phyloP scores from a whole-genome alignment of 2,888 invertebrate genomes.

The Oasisia sp. region DNA sequence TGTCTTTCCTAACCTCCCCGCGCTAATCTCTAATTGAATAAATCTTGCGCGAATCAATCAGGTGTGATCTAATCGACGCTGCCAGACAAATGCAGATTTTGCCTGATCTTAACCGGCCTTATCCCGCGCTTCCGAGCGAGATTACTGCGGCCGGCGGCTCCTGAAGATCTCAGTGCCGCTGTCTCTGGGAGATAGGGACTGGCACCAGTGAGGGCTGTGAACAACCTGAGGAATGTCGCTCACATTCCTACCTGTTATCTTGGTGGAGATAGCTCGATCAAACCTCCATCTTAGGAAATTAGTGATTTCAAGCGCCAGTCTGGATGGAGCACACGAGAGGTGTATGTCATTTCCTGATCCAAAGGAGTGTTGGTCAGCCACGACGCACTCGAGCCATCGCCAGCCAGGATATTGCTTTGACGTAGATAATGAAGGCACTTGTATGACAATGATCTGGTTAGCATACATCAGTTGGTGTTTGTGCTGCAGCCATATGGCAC shows the following conservation, averaged over 20 bases:
- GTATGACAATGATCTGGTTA: background rate
- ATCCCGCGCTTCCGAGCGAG: background rate
- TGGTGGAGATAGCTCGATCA: background rate
- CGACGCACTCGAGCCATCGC: background rate
- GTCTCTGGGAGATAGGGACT: background rate
- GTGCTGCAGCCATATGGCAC: background rate
- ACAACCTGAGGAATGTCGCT: background rate
- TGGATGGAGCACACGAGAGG: background rate
- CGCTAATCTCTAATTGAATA: constrained; percentile 5
- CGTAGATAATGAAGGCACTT: background rate
- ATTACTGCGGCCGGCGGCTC: background rate
- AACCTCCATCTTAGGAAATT: background rate
- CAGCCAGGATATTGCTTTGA: background rate
- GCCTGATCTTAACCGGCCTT: background rate
- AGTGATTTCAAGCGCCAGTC: background rate
- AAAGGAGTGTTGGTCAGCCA: background rate
- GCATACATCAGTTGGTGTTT: background rate
- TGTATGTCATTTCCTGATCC: background rate
- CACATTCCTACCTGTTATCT: background rate
- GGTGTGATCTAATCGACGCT: background rate
- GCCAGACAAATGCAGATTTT: constrained; percentile 12
- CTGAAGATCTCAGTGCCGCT: background rate
- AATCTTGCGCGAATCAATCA: constrained; percentile 4
- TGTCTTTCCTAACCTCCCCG: background rate
- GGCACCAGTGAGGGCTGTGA: background rate